Base-by-base conservation (phyloP, 2,797 vertebrate species). In the Bryconaethiops microstoma region DNA sequence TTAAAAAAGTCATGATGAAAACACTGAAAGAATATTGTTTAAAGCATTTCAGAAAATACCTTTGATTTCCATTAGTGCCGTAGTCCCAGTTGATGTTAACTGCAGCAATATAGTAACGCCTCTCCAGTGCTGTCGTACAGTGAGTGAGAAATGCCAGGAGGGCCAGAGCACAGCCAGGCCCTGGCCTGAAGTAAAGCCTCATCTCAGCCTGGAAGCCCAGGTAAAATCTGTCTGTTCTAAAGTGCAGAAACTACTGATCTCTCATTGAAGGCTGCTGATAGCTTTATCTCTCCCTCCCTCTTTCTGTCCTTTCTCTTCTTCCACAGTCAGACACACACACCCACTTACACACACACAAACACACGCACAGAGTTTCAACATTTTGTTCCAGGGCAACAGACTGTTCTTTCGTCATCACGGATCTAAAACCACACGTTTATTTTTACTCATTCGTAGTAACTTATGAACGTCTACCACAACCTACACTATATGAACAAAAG, bases 11-110 rank as follows among this genome's bases (percentile, higher is more conserved):
- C 1, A 69, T 23, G 23, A 35, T 69, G 21, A 16, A 40, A 60
- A 45, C 40, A 16, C 10, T 68, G n/a, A 29, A 17, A 23, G 29
- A 29, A 8, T 29, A 29, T 29, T 29, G 29, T 55, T 21, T 68
- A 14, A n/a, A 55, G 57, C 35, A 23, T 63, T 40, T 64, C 2
- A 35, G 39, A 65, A 16, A 70, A 40, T 90, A 95, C 94, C 93
- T 82, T 57, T 86, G 19, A 39, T 87, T 23, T 23, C 81, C 88
- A 81, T 87, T 85, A 76, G 82, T 82, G 60, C 79, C 85, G 86
- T 95, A 95, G 79, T 90, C 89, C 94, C 94, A 95, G 83, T 94
- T 81, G 54, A 93, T 91, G 80, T 92, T 91, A 9, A 93, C 93
- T 29, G 93, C 94, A 59, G 94, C 94, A 0, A 95, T 91, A 74